Base-by-base conservation (phyloP, 2,888 invertebrate species). In the Seira musarum region DNA sequence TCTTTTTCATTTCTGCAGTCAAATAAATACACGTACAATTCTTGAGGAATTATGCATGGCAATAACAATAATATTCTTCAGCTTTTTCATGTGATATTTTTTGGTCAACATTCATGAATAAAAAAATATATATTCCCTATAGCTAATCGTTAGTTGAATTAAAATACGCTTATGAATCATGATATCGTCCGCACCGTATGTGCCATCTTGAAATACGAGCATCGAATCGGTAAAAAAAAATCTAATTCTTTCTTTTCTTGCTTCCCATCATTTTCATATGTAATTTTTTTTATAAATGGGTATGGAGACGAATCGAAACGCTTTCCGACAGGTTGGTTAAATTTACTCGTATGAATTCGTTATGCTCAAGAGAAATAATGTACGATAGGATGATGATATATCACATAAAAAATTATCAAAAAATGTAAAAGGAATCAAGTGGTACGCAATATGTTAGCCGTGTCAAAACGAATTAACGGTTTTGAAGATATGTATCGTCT, bases 1-100 rank as follows among this genome's bases (percentile, higher is more conserved):
- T 60, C 60, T 70, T 70, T 70, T 35, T 21, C 68, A 25, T 49
- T 49, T 49, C 49, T 60, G 22, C 60, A 60, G 49, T 49, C 49
- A 49, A n/a, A n/a, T 60, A 53, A 2, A 53, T 53, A 53, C 17
- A 15, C 13, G 17, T 30, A 30, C 30, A 30, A 30, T 30, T 53
- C 53, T 17, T 17, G 53, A 13, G 17, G 60, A 60, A 60, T 60
- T 60, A 60, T 60, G 60, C 60, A 60, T 60, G 60, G 60, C 60
- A 60, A 60, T 60, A 60, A 60, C 60, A 60, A 60, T 60, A 19
- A 60, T 60, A 60, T 19, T 60, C n/a, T 60, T 60, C 2, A n/a
- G 15, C 19, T 15, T 60, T 60, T 60, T 60, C 60, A 60, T 60
- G 60, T 60, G 60, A 60, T 60, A 60, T 60, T 60, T 60, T 60